These are phyloP conservation scores for Adelognathus sp. DNA, from an alignment of 2,888 invertebrate genomes.

Conservation along the genomic window DNA sequence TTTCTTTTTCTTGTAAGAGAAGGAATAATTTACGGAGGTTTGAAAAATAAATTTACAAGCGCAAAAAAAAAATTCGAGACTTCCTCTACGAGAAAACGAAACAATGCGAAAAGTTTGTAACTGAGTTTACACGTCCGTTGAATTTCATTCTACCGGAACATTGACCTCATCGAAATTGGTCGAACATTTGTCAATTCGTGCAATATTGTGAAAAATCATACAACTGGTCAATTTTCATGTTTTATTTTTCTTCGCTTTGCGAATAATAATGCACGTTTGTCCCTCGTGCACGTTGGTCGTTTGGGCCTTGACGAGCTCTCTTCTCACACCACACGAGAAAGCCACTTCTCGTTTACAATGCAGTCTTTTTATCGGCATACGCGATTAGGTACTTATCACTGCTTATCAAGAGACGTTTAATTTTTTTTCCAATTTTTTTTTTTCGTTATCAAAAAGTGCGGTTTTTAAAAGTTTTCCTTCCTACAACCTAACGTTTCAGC, in stretches of 20 bases:
- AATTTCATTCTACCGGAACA: neutral
- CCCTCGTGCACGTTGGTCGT: constrained; percentile 55
- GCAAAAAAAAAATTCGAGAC: neutral
- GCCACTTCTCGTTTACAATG: constrained; percentile 41
- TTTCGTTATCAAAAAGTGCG: constrained; percentile 31
- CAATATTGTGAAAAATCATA: constrained; percentile 4
- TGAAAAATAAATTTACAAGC: neutral
- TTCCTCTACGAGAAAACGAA: neutral
- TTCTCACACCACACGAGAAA: constrained; percentile 47
- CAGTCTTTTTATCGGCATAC: constrained; percentile 67
- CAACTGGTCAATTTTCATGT: constrained; percentile 35
- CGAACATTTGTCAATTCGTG: neutral
- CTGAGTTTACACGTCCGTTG: constrained; percentile 2
- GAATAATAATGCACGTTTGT: constrained; percentile 59
- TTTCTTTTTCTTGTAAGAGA: too few relatives aligned
- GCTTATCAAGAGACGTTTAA: constrained; percentile 44
- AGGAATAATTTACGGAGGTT: neutral
- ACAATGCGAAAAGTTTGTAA: constrained; percentile 40
- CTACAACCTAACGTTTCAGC: constrained; percentile 41
- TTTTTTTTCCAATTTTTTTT: constrained; percentile 34
- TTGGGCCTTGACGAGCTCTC: constrained; percentile 32
- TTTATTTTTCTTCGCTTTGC: constrained; percentile 39
- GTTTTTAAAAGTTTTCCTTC: neutral
- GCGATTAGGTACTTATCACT: constrained; percentile 56
- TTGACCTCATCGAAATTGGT: constrained; percentile 1